phyloP scores from a whole-genome alignment of 2,888 invertebrate species.

The Mythimna impura region DNA sequence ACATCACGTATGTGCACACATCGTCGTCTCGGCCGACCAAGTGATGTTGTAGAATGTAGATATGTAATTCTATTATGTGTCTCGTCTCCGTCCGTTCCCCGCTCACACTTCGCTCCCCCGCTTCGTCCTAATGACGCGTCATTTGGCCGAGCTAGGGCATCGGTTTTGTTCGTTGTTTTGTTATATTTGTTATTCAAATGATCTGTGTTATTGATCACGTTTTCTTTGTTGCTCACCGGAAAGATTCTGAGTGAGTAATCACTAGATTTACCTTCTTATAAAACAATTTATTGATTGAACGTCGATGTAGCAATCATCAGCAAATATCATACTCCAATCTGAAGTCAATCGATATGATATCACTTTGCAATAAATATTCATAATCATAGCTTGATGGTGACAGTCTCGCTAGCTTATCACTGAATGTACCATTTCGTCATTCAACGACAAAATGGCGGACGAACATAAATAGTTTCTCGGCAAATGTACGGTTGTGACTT shows the following conservation, averaged over 20 bases:
- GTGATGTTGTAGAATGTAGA: conserved; percentile 86
- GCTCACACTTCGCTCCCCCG: conserved; percentile 78
- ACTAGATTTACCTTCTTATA: conserved; percentile 38
- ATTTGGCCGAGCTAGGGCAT: conserved; percentile 84
- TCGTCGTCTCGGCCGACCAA: conserved; percentile 82
- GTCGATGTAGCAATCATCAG: conserved; percentile 26
- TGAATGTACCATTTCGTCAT: conserved; percentile 80
- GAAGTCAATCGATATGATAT: conserved; percentile 31
- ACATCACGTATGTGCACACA: conserved; percentile 72
- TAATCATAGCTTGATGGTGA: conserved; percentile 55
- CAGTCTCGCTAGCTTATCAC: conserved; percentile 58
- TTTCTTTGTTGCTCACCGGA: conserved; percentile 72
- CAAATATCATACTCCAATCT: conserved; percentile 18
- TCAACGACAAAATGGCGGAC: conserved; percentile 87
- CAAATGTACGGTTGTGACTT: conserved; percentile 80
- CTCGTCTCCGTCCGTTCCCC: conserved; percentile 85
- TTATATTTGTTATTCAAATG: conserved; percentile 84
- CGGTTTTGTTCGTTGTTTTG: conserved; percentile 83
- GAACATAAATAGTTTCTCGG: conserved; percentile 81
- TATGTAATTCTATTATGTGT: conserved; percentile 89
- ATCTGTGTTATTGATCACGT: conserved; percentile 79
- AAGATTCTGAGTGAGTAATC: conserved; percentile 65
- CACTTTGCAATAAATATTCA: conserved; percentile 38
- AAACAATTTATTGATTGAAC: conserved; percentile 31
- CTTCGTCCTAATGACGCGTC: conserved; percentile 84